Percentiles rank a stretch among this genome's conserved stretches.
Conservation (phyloP, 2,888 invertebrate genomes). For the Xiphydria camelus region DNA sequence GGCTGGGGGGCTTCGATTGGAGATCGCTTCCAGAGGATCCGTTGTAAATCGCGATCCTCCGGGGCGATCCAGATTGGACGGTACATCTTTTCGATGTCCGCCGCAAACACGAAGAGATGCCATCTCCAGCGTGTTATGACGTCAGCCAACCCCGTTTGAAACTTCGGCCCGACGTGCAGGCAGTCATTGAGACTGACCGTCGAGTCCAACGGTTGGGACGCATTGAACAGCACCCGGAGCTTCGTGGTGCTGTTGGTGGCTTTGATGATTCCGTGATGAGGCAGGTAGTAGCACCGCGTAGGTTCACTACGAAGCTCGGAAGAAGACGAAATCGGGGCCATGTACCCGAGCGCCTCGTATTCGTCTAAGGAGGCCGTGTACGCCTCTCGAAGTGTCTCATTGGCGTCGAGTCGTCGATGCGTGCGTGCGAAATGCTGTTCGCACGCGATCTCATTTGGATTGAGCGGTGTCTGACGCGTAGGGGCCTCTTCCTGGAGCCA, state of each 20-base stretch:
- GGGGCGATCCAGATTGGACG: slow-evolving; percentile 10
- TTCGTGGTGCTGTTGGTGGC: slow-evolving; percentile 5
- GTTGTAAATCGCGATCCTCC: slow-evolving; percentile 8
- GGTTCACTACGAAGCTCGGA: too few species aligned
- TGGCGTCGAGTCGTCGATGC: too few species aligned
- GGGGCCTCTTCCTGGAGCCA: too few species aligned
- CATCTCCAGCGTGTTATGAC: slow-evolving; percentile 7
- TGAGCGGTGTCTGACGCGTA: too few species aligned
- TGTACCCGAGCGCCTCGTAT: too few species aligned
- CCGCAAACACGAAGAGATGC: background rate
- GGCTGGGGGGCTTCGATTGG: background rate
- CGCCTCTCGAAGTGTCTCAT: too few species aligned
- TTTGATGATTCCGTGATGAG: slow-evolving; percentile 5
- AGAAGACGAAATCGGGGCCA: too few species aligned
- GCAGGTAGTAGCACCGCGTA: slow-evolving; percentile 6
- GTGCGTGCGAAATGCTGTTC: too few species aligned
- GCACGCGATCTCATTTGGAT: too few species aligned
- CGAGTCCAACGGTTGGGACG: slow-evolving; percentile 1
- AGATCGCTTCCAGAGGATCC: slow-evolving; percentile 11
- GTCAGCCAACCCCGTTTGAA: slow-evolving; percentile 7
- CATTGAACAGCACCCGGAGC: slow-evolving; percentile 15
- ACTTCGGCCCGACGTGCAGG: slow-evolving; percentile 16
- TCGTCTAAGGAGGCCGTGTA: too few species aligned
- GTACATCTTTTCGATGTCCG: slow-evolving; percentile 12
- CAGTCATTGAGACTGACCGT: slow-evolving; percentile 11